These are phyloP conservation scores for Acanthisitta chloris DNA, from an alignment of 2,113 vertebrate genomes.

Conservation along the genomic window DNA sequence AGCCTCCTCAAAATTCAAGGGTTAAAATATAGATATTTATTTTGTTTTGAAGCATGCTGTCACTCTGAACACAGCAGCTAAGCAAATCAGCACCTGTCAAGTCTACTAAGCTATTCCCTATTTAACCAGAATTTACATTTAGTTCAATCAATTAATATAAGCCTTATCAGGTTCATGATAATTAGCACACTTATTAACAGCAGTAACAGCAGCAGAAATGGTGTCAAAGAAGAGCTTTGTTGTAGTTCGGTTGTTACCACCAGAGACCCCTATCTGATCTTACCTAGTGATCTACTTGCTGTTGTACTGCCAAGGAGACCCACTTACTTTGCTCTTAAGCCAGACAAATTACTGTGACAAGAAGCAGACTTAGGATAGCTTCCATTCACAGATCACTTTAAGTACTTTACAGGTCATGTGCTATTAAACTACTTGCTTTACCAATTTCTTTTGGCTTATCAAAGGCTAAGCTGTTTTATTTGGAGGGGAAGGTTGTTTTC, in stretches of 20 bases:
- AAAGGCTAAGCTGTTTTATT: slow-evolving; percentile 5
- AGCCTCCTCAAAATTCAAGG: neutral
- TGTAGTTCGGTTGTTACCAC: neutral
- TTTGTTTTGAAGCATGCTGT: neutral
- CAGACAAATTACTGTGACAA: slow-evolving; percentile 60
- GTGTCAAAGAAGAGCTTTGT: slow-evolving; percentile 1
- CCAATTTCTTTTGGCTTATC: slow-evolving; percentile 23
- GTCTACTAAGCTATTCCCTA: neutral
- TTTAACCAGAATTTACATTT: slow-evolving; percentile 48
- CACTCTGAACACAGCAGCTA: neutral
- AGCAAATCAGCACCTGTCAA: neutral
- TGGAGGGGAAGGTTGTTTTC: neutral
- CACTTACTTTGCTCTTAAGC: slow-evolving; percentile 43
- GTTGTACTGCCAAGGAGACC: slow-evolving; percentile 17
- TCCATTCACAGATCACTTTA: slow-evolving; percentile 57
- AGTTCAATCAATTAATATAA: slow-evolving; percentile 37
- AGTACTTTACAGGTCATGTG: slow-evolving; percentile 36
- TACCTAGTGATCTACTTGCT: slow-evolving; percentile 53
- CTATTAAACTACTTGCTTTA: slow-evolving; percentile 45
- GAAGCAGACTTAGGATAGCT: slow-evolving; percentile 32
- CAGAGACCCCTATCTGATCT: slow-evolving; percentile 51
- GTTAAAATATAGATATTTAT: neutral
- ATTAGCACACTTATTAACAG: slow-evolving; percentile 57
- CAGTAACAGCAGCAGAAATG: neutral
- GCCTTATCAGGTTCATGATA: slow-evolving; percentile 41